phyloP scores from a whole-genome alignment of 2,797 vertebrate genomes.

The Tympanoctomys barrerae region DNA sequence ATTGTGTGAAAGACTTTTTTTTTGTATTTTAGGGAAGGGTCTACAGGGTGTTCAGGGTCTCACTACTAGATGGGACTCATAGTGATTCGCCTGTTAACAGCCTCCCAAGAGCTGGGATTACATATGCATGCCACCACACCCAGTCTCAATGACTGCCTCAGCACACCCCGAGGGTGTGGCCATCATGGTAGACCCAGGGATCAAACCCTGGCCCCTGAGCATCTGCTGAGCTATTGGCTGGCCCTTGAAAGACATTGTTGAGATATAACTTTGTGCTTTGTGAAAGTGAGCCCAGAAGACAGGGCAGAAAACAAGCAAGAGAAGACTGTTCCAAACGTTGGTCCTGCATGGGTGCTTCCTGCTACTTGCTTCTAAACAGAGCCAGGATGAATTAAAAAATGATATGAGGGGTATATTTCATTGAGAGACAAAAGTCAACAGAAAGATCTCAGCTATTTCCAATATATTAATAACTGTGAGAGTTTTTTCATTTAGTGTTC shows the following conservation, averaged over 20 bases:
- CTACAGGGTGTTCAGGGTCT: too few relatives aligned
- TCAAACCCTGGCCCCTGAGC: too few relatives aligned
- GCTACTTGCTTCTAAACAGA: neutral
- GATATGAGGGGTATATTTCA: neutral
- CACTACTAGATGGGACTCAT: too few relatives aligned
- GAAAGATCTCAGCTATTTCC: slow-evolving; percentile 4
- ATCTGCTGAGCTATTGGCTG: too few relatives aligned
- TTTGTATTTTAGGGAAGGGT: too few relatives aligned
- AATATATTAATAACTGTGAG: neutral
- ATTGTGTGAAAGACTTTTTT: too few relatives aligned
- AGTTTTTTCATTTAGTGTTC: neutral
- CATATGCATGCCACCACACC: too few relatives aligned
- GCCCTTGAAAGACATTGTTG: neutral
- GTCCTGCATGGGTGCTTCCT: neutral
- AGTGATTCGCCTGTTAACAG: too few relatives aligned
- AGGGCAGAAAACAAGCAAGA: neutral
- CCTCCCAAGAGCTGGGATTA: too few relatives aligned
- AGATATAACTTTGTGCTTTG: neutral
- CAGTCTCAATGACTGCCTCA: too few relatives aligned
- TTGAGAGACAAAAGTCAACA: neutral
- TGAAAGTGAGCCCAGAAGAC: neutral
- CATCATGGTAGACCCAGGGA: too few relatives aligned
- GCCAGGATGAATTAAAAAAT: slow-evolving; percentile 7
- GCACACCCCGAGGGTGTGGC: too few relatives aligned
- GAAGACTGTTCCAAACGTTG: neutral